Evolutionary conservation across 2,888 invertebrate species (phyloP).

Genomic region (Aelia acuminata): DNA sequence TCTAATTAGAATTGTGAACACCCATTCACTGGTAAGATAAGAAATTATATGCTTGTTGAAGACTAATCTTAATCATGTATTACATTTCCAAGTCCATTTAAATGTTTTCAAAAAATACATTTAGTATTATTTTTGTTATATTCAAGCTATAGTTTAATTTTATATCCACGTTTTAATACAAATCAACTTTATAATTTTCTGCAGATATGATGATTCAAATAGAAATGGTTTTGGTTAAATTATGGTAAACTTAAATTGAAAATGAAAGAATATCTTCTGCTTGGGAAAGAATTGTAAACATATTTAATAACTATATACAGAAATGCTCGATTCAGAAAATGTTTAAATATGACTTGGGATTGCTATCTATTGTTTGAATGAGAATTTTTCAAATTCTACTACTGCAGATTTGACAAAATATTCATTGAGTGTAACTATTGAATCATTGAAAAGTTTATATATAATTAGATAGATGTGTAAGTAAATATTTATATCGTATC

Average conservation of each 20-base stretch:
- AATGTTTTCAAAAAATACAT: neutral
- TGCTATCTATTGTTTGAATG: neutral
- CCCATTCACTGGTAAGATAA: conserved; percentile 48
- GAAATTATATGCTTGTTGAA: neutral
- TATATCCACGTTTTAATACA: neutral
- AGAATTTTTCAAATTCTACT: neutral
- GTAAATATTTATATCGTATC: conserved; percentile 29
- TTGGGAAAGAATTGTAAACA: neutral
- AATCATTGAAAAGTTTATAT: conserved; percentile 14
- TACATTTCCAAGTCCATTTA: neutral
- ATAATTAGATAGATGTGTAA: conserved; percentile 40
- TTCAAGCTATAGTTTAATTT: neutral
- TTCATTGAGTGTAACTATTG: conserved; percentile 34
- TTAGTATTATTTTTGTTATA: no score
- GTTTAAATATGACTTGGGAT: neutral
- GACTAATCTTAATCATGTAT: neutral
- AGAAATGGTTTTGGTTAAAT: neutral
- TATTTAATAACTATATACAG: neutral
- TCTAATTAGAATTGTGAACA: conserved; percentile 17
- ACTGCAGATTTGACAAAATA: neutral
- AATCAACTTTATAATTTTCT: neutral
- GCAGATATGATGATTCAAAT: neutral
- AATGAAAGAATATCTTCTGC: neutral
- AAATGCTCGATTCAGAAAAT: neutral
- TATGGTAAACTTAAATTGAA: neutral